Conservation (phyloP, 2,797 vertebrate species). For the Pristis pectinata region DNA sequence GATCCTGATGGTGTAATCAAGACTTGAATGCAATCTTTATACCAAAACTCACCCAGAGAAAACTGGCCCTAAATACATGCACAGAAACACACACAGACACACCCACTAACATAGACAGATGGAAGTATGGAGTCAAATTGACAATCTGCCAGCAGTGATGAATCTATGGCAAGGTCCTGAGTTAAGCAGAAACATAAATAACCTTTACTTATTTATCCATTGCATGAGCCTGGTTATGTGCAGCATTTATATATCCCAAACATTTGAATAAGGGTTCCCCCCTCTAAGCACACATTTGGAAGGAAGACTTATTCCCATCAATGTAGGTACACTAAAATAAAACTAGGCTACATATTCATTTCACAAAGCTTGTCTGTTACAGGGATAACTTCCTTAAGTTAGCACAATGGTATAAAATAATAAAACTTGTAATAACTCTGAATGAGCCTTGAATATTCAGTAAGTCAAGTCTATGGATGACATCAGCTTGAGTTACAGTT, state of each 20-base stretch:
- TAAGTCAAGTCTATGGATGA: background rate
- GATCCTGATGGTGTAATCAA: background rate
- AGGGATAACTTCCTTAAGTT: background rate
- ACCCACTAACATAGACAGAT: background rate
- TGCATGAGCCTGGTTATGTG: background rate
- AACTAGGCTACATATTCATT: background rate
- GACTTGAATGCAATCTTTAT: background rate
- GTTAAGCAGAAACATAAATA: background rate
- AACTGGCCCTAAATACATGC: background rate
- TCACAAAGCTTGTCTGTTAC: background rate
- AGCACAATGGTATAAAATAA: background rate
- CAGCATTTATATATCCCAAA: background rate
- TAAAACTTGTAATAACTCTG: background rate
- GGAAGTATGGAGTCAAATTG: too few relatives aligned
- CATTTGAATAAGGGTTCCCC: background rate
- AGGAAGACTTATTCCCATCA: background rate
- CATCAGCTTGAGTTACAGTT: background rate
- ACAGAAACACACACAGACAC: too few relatives aligned
- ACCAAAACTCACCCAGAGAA: background rate
- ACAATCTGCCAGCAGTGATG: background rate
- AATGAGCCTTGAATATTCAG: background rate
- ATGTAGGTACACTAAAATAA: background rate
- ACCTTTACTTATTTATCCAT: background rate
- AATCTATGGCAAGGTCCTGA: background rate
- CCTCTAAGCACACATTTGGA: background rate